Conservation (phyloP, 2,113 vertebrate genomes). For the Leptodactylus fuscus region DNA sequence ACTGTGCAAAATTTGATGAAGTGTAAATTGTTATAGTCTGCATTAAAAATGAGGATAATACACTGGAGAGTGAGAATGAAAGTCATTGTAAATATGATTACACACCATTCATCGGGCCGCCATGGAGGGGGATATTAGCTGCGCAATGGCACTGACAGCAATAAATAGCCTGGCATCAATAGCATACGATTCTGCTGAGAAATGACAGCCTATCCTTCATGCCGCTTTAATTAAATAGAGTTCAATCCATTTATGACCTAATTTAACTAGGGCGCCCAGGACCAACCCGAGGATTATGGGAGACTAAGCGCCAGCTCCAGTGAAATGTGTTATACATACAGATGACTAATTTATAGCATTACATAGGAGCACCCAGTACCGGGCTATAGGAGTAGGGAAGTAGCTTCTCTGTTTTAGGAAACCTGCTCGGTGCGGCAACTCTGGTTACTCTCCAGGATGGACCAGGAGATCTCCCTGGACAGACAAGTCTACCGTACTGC, state of each 20-base stretch:
- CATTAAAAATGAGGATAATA: conserved; percentile 13
- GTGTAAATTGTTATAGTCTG: conserved; percentile 3
- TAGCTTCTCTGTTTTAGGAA: too few relatives aligned
- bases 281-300: conserved; percentile 25
- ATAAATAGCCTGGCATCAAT: conserved; percentile 19
- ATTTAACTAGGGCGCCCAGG: conserved; percentile 23
- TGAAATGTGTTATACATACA: not conserved
- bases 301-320: not conserved
- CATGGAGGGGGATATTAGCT: conserved; percentile 26
- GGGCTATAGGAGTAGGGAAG: too few relatives aligned
- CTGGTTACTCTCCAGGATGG: too few relatives aligned
- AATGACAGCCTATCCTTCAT: conserved; percentile 43
- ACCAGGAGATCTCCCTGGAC: too few relatives aligned
- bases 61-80: conserved; percentile 18
- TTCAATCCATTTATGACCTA: conserved; percentile 47
- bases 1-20: conserved; percentile 26
- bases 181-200: conserved; percentile 26
- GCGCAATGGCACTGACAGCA: conserved; percentile 31
- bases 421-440: too few relatives aligned
- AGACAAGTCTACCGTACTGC: too few relatives aligned
- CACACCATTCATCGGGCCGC: conserved; percentile 22
- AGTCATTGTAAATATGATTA: conserved; percentile 44
- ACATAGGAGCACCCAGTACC: too few relatives aligned
- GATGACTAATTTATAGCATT: not conserved
- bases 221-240: conserved; percentile 45